These are phyloP conservation scores for Mylabris phalerata DNA, from an alignment of 1,140 invertebrate genomes.

Conservation along the genomic window DNA sequence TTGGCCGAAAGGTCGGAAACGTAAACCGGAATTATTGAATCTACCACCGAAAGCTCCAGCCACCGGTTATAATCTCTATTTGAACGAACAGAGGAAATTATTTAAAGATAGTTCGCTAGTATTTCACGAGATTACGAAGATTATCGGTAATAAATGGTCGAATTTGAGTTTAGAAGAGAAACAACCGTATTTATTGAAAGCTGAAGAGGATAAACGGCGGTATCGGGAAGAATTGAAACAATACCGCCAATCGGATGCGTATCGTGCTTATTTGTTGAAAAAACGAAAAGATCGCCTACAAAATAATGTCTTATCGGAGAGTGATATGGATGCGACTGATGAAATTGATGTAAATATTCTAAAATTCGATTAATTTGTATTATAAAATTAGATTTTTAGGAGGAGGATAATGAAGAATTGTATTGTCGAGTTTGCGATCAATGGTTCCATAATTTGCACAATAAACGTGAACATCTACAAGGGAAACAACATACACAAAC, in stretches of 20 bases:
- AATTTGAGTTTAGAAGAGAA: constrained; percentile 48
- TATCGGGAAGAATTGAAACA: constrained; percentile 51
- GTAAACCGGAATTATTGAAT: constrained; percentile 48
- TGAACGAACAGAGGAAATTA: constrained; percentile 48
- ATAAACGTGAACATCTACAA: constrained; percentile 53
- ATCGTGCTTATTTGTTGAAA: constrained; percentile 48
- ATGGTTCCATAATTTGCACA: constrained; percentile 52
- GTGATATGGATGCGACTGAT: constrained; percentile 49
- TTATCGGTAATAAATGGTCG: constrained; percentile 54
- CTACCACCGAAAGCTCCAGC: constrained; percentile 51
- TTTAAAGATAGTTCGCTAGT: constrained; percentile 49
- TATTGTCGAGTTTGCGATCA: constrained; percentile 53
- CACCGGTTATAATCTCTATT: constrained; percentile 52
- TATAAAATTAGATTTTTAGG: constrained; percentile 28
- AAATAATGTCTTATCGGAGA: constrained; percentile 47
- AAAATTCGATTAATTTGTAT: background rate
- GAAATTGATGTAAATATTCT: constrained; percentile 45
- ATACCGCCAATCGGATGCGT: constrained; percentile 52
- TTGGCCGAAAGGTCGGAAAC: constrained; percentile 56
- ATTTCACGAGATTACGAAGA: constrained; percentile 48
- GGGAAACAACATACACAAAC: constrained; percentile 49
- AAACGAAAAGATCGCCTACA: constrained; percentile 47
- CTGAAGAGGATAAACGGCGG: constrained; percentile 50
- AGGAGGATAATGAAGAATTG: constrained; percentile 51
- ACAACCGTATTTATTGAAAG: constrained; percentile 49